A percentile compares a stretch with the other conserved stretches of the same genome.
Evolutionary conservation across 64 coral and sea anemone genomes (phyloP).

Genomic region (Platygyra sinensis): DNA sequence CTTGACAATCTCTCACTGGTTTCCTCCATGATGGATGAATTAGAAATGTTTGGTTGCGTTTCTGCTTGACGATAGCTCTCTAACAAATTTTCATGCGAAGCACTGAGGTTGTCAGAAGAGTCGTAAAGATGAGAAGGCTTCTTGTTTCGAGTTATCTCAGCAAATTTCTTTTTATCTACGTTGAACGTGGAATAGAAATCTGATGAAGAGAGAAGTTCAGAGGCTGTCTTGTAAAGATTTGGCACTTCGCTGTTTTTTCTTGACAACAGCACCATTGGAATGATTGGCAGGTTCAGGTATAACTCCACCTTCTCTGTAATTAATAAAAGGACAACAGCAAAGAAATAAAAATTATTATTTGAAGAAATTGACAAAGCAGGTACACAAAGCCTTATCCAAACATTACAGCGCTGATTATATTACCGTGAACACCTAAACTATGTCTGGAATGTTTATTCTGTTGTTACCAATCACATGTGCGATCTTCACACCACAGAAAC

Average conservation of each 20-base stretch:
- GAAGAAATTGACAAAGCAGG: not conserved
- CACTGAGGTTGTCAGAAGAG: constrained; percentile 69
- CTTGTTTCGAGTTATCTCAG: constrained; percentile 59
- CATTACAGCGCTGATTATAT: too few relatives aligned
- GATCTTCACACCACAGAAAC: too few relatives aligned
- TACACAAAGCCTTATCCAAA: not conserved
- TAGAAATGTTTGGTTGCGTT: not conserved
- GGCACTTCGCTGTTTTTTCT: constrained; percentile 31
- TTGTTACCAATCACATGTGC: too few relatives aligned
- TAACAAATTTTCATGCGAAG: constrained; percentile 84
- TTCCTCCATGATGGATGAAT: not conserved
- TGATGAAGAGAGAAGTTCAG: constrained; percentile 39
- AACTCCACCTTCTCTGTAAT: not conserved
- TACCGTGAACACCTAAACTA: too few relatives aligned
- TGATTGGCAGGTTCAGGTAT: not conserved
- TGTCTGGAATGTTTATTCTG: too few relatives aligned
- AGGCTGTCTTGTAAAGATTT: constrained; percentile 83
- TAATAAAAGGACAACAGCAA: not conserved
- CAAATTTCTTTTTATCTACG: constrained; percentile 71
- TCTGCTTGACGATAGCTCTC: constrained; percentile 69
- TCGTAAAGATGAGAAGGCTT: constrained; percentile 30
- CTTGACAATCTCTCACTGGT: constrained; percentile 53
- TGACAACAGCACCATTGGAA: not conserved
- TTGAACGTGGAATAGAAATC: constrained; percentile 87
- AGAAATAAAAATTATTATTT: not conserved